A percentile compares a stretch with the other conserved stretches of the same genome.
Evolutionary conservation across 2,888 invertebrate species (phyloP).

Genomic region (Sminthurides aquaticus): DNA sequence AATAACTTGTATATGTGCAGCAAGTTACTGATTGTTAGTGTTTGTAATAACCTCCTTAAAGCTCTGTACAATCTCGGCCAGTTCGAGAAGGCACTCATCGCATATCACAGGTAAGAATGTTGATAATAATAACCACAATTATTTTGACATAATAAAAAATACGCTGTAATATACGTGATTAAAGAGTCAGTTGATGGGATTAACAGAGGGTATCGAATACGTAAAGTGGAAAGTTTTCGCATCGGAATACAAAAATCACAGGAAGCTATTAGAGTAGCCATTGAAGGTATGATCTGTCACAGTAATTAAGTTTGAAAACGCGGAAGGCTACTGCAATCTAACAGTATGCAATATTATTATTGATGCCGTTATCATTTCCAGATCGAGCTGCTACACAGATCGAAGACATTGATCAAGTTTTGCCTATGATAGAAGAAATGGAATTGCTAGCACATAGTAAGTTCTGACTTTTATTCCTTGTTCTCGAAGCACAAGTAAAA

Average conservation of each 20-base stretch:
- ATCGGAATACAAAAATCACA: constrained; percentile 84
- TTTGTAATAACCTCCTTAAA: too few species aligned
- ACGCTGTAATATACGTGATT: neutral
- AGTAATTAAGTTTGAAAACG: neutral
- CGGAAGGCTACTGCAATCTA: neutral
- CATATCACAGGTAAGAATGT: constrained; percentile 58
- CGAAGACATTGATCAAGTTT: constrained; percentile 38
- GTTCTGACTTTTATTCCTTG: neutral
- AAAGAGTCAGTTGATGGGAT: too few species aligned
- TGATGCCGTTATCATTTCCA: too few species aligned
- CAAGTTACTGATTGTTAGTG: too few species aligned
- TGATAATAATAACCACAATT: neutral
- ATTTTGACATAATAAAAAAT: neutral
- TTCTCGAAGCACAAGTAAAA: too few species aligned
- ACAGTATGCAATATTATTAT: too few species aligned
- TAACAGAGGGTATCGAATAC: constrained; percentile 66
- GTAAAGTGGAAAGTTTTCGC: constrained; percentile 64
- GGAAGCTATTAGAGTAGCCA: constrained; percentile 87
- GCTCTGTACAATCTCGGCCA: constrained; percentile 83
- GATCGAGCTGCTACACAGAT: constrained; percentile 40
- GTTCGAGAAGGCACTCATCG: constrained; percentile 87
- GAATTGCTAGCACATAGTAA: constrained; percentile 26
- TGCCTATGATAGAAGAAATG: constrained; percentile 37
- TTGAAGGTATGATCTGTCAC: constrained; percentile 52
- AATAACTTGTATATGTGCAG: too few species aligned